Evolutionary conservation across 2,888 invertebrate species (phyloP).

Genomic region (Kuschelorhynchus macadamiae): DNA sequence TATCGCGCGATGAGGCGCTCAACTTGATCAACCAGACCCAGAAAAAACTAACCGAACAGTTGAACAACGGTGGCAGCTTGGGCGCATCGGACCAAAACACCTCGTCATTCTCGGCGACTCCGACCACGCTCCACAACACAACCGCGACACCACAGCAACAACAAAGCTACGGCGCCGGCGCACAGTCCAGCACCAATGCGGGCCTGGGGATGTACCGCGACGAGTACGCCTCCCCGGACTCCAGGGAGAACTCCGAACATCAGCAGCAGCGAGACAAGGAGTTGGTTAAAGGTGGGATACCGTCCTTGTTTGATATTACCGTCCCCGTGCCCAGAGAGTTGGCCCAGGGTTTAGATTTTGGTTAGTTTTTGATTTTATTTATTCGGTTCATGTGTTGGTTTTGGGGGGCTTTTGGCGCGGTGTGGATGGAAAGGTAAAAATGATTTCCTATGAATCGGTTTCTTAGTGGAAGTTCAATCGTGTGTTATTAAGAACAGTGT

Average conservation of each 20-base stretch:
- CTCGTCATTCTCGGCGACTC: slow-evolving; percentile 10
- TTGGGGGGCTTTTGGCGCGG: slow-evolving; percentile 6
- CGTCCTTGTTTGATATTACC: slow-evolving; percentile 65
- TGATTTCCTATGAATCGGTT: not conserved
- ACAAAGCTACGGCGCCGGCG: slow-evolving; percentile 1
- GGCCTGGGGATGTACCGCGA: slow-evolving; percentile 34
- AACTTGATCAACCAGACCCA: slow-evolving; percentile 70
- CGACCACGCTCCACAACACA: not conserved
- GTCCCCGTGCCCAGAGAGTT: slow-evolving; percentile 64
- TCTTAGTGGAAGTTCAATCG: too few species aligned
- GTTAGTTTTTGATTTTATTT: slow-evolving; percentile 55
- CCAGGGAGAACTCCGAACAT: slow-evolving; percentile 35
- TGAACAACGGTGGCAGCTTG: too few species aligned
- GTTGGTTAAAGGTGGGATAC: slow-evolving; percentile 60
- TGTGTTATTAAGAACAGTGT: too few species aligned
- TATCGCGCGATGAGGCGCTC: slow-evolving; percentile 83
- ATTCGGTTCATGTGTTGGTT: slow-evolving; percentile 1
- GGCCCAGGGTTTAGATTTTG: slow-evolving; percentile 54
- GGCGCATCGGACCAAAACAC: slow-evolving; percentile 41
- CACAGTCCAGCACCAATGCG: slow-evolving; percentile 8
- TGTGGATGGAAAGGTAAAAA: not conserved
- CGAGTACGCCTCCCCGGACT: slow-evolving; percentile 35
- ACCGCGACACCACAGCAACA: not conserved
- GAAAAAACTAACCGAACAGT: slow-evolving; percentile 68
- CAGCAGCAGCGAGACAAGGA: slow-evolving; percentile 14